Base-by-base conservation (phyloP, 37 sponge, comb jelly and placozoan species). In the Beroe forskalii region DNA sequence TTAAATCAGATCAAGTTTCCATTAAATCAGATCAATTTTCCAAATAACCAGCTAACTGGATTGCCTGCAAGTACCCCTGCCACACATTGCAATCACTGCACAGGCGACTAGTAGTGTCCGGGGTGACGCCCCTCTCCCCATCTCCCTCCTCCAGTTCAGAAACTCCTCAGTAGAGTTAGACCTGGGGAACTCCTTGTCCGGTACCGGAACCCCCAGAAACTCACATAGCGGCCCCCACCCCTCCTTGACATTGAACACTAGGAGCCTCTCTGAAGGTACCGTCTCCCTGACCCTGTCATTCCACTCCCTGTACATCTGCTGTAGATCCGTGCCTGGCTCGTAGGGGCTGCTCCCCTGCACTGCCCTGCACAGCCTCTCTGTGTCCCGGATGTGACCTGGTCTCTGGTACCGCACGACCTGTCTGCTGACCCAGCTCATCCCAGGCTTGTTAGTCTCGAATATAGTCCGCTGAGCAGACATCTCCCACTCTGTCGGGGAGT, bases 161-260 rank as follows among this genome's bases (percentile, higher is more conserved):
- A 64, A 64, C 25, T 64, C 76, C 40, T 72, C 27, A 8, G 76
- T 36, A 12, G 40, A 38, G 76, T 72, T 72, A 4, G 20, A 17
- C 40, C 40, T 28, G 2, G 76, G 76, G 40, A 72, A 72, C 8
- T 33, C 37, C 30, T 17, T 36, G 30, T 72, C 76, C 1, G 76
- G 76, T 6, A 72, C 40, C 22, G 76, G 76, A 12, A 72, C 76
- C 27, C 76, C 76, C 40, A 72, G 76, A 38, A 72, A 72, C 38
- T 72, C 40, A 36, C 76, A 72, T 8, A 72, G 40, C 23, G 76
- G 76, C 23, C 27, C 27, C 76, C 76, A 72, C 9, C 76, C 76
- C 40, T 72, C 40, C 40, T 3, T 72, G 3, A 72, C 76, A 22
- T 72, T 72, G 76, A 23, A 72, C 19, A 72, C 76, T 38, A 72